Base-by-base conservation (phyloP, 1,140 invertebrate species). In the Globodera rostochiensis region DNA sequence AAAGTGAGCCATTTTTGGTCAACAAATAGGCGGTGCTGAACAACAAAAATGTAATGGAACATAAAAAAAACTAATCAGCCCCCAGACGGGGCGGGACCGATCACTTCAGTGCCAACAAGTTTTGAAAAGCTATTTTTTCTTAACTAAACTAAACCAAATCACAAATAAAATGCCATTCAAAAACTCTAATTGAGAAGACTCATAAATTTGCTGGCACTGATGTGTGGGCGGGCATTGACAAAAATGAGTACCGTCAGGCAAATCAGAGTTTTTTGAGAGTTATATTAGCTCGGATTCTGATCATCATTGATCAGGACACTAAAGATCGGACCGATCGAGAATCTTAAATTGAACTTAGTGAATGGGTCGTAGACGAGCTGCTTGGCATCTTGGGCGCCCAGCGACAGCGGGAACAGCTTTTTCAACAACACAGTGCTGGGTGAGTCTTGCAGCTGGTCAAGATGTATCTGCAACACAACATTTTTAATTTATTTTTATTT, bases 21-120 rank as follows among this genome's bases (percentile, higher is more conserved):
- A 89, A 79, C 7, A 89, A 79, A 82, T 90, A 89, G n/a, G 89
- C 88, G 11, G 86, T 84, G 80, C 88, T 88, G 57, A 77, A 89
- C 81, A 36, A 45, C 53, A n/a, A 0, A 25, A 53, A n/a, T 21
- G n/a, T 11, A 25, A 21, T 25, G 11, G 1, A 36, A 36, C 36
- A 36, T 36, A 36, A 36, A 36, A 25, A 36, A 36, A 36, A 1
- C 36, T 36, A 3, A 36, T 36, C 36, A 36, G 36, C 36, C 36
- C 36, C 36, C 36, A 36, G 36, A 3, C 36, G 36, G 36, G 36
- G 36, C 36, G 36, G 36, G 36, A n/a, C 36, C 36, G 36, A 36
- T 3, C 36, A 36, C 36, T 36, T 36, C 36, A 36, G 36, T 36
- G 3, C 36, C 36, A 36, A 36, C 36, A 36, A 36, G 36, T 36